Conservation (phyloP, 2,113 vertebrate species). For the human region GRCh38 chr14:94620501-94621000, state of each 20-base stretch:
- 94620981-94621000: neutral
- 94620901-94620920: neutral
- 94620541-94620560: neutral
- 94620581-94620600: neutral
- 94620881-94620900: neutral
- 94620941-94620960: neutral
- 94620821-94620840: neutral
- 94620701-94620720: fast-evolving
- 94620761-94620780: neutral
- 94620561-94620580: no score
- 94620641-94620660: no score
- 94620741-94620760: no score
- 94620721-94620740: neutral
- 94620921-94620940: neutral
- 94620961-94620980: neutral
- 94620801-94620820: neutral
- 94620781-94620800: neutral
- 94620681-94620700: fast-evolving
- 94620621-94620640: fast-evolving
- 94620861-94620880: no score
- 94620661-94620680: no score
- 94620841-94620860: neutral
- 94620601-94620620: fast-evolving
- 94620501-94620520: neutral
- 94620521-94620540: fast-evolving